Evolutionary conservation across 2,888 invertebrate species (phyloP).

Genomic region (Cataglyphis cursor): DNA sequence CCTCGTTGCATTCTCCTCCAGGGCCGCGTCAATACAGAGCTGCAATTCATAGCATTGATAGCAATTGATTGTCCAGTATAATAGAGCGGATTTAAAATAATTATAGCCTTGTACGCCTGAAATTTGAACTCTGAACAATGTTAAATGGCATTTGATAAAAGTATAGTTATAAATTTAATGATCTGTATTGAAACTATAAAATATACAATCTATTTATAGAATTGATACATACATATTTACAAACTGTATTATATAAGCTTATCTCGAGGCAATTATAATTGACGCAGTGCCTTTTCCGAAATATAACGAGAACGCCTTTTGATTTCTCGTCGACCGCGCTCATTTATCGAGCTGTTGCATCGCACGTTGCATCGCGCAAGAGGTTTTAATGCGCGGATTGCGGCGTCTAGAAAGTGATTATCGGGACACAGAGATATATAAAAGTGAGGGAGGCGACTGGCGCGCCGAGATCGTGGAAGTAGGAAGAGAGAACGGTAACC

Average conservation of each 20-base stretch:
- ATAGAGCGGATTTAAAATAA: neutral
- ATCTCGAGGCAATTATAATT: neutral
- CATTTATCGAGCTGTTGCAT: neutral
- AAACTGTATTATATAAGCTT: neutral
- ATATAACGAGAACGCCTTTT: constrained; percentile 26
- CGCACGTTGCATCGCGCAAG: constrained; percentile 23
- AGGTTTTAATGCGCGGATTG: neutral
- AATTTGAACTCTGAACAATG: neutral
- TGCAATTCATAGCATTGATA: constrained; percentile 21
- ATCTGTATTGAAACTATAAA: neutral
- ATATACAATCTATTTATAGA: neutral
- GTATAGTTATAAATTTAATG: neutral
- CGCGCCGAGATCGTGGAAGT: constrained; percentile 28
- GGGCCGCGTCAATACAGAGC: constrained; percentile 34
- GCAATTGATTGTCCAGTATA: neutral
- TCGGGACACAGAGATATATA: neutral
- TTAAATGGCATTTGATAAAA: neutral
- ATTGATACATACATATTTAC: neutral
- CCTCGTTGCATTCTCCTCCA: constrained; percentile 44
- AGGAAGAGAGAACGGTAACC: constrained; percentile 48
- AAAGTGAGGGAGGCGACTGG: constrained; percentile 13
- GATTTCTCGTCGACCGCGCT: constrained; percentile 1
- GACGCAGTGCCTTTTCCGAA: neutral
- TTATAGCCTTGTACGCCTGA: neutral
- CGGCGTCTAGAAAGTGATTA: constrained; percentile 57